Base-by-base conservation (phyloP, 2,888 invertebrate species). In the Eupithecia dodoneata region DNA sequence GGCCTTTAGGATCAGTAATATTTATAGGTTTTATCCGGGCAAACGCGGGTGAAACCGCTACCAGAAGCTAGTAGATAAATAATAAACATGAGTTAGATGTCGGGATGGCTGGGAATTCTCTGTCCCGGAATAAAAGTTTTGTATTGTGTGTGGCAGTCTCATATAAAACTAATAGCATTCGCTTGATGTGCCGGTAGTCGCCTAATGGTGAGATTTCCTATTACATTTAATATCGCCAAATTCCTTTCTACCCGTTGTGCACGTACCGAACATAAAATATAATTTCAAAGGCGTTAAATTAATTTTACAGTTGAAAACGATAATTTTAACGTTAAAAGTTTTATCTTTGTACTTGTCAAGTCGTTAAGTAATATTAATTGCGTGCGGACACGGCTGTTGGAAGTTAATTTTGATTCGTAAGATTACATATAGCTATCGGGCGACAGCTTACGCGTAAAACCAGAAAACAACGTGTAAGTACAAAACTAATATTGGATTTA, bases 311-410 rank as follows among this genome's bases (percentile, higher is more conserved):
- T 89, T 85, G 85, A 85, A 90, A 91, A 83, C 86, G 81, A 84
- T 84, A 84, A 85, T 84, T 87, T 89, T 91, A 90, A 89, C 87
- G 84, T 86, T 83, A 83, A 84, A 92, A 92, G 91, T 93, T 90
- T 93, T 92, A 93, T 92, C 92, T 89, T 87, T 88, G 89, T 88
- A 92, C 89, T 93, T 94, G 93, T 93, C 87, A 94, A 92, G 88
- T 91, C 92, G 93, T 94, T 90, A 93, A 93, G 88, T 87, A 73
- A 80, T 83, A 87, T 88, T 93, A 90, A 94, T 89, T 88, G 85
- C 83, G 76, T 90, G 79, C 74, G 87, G 94, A 87, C 87, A 94
- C 93, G 94, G 88, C 82, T 86, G 86, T 87, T 92, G 91, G 81
- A 85, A 89, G 89, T 92, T 93, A 90, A 93, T 93, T 89, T 91